Conservation (phyloP, 2,797 vertebrate species). For the Carduelis carduelis region DNA sequence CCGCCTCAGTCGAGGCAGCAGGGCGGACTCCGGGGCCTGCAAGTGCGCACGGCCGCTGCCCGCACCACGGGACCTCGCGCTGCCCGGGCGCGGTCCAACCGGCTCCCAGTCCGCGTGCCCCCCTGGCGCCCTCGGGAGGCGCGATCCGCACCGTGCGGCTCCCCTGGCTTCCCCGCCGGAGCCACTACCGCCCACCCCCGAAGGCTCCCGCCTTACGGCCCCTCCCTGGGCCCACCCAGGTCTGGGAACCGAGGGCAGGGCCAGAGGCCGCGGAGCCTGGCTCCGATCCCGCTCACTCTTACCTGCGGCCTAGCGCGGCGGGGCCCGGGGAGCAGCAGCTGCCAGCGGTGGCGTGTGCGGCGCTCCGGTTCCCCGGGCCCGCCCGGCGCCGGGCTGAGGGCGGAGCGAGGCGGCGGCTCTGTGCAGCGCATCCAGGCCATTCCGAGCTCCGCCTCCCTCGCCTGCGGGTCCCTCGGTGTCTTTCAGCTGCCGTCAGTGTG, state of each 20-base stretch:
- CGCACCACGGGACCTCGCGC: rapidly evolving
- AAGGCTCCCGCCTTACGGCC: background rate
- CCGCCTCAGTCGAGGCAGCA: background rate
- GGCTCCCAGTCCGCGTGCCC: background rate
- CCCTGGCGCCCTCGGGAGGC: too few relatives aligned
- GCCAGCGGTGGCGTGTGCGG: too few relatives aligned
- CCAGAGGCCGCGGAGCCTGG: rapidly evolving
- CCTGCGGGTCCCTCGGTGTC: rapidly evolving
- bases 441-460: background rate
- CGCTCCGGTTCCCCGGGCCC: background rate
- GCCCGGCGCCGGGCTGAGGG: background rate
- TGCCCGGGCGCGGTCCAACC: too few relatives aligned
- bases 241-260: background rate
- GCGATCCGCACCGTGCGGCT: rapidly evolving
- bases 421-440: background rate
- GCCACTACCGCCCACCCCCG: too few relatives aligned
- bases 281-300: rapidly evolving
- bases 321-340: too few relatives aligned
- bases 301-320: background rate
- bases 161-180: background rate
- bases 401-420: background rate
- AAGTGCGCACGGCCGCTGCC: too few relatives aligned
- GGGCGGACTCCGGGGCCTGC: background rate
- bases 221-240: too few relatives aligned
- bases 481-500: too few relatives aligned